Conservation (phyloP, 2,797 vertebrate species). For the Phrynocephalus vlangalii region DNA sequence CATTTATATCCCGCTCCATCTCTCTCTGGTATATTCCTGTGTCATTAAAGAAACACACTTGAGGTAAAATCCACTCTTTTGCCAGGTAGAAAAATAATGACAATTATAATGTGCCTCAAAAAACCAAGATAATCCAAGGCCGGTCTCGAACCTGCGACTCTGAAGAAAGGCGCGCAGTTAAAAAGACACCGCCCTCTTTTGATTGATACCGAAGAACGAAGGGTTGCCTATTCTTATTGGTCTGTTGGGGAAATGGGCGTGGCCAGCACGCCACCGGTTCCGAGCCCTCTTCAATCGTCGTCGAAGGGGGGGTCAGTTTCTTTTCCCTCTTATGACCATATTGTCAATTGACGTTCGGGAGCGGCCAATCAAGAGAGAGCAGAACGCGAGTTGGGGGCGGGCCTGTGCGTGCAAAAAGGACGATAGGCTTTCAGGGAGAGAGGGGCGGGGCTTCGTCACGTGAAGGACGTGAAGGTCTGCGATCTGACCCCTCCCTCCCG, state of each 20-base stretch:
- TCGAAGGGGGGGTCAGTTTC: fast-evolving
- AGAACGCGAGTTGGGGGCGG: neutral
- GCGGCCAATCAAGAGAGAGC: neutral
- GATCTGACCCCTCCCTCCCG: neutral
- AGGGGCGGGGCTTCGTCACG: neutral
- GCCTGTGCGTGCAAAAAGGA: too few species aligned
- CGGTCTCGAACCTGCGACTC: too few species aligned
- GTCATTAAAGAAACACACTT: too few species aligned
- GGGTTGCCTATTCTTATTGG: neutral
- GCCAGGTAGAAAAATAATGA: too few species aligned
- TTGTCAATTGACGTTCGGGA: neutral
- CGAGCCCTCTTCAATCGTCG: too few species aligned
- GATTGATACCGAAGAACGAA: neutral
- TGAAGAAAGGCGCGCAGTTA: too few species aligned
- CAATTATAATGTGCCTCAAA: too few species aligned
- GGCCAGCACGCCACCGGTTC: neutral
- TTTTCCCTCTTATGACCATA: neutral
- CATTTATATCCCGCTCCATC: too few species aligned
- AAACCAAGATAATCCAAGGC: too few species aligned
- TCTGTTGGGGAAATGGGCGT: neutral
- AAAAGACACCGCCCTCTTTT: neutral
- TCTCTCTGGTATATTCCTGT: too few species aligned
- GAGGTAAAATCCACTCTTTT: too few species aligned
- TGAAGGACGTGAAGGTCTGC: neutral
- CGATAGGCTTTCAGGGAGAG: neutral